Conservation (phyloP, 2,797 vertebrate genomes). For the Sebastes vulpes region DNA sequence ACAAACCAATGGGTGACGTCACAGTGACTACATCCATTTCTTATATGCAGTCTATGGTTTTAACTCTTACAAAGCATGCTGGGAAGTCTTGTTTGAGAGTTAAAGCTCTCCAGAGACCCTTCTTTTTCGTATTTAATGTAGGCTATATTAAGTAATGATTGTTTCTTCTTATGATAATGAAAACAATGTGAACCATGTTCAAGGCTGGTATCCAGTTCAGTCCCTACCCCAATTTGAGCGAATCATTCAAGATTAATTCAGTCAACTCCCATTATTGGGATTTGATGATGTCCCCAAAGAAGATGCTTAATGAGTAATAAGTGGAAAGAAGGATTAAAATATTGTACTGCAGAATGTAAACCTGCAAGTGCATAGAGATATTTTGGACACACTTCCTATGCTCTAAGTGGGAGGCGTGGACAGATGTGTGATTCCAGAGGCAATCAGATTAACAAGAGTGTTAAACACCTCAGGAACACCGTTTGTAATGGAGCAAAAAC, state of each 20-base stretch:
- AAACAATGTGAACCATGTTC: neutral
- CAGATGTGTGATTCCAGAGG: conserved; percentile 44
- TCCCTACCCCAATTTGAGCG: neutral
- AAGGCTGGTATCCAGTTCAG: neutral
- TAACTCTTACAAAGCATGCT: neutral
- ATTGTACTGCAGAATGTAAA: neutral
- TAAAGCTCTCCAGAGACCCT: neutral
- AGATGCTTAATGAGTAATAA: neutral
- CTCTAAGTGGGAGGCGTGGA: conserved; percentile 46
- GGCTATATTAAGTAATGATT: neutral
- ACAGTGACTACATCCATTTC: too few species aligned
- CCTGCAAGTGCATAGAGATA: neutral
- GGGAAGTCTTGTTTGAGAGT: neutral
- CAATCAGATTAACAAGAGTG: conserved; percentile 41
- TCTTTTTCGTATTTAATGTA: neutral
- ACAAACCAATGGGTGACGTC: too few species aligned
- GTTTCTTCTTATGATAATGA: neutral
- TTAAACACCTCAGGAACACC: conserved; percentile 41
- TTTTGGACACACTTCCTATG: conserved; percentile 17
- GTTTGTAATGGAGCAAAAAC: conserved; percentile 9
- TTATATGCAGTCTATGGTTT: too few species aligned
- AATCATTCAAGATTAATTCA: neutral
- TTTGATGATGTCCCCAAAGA: neutral
- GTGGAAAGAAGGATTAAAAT: neutral
- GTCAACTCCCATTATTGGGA: neutral